Conservation (phyloP, 1,140 invertebrate genomes). For the Solenopsis fugax region DNA sequence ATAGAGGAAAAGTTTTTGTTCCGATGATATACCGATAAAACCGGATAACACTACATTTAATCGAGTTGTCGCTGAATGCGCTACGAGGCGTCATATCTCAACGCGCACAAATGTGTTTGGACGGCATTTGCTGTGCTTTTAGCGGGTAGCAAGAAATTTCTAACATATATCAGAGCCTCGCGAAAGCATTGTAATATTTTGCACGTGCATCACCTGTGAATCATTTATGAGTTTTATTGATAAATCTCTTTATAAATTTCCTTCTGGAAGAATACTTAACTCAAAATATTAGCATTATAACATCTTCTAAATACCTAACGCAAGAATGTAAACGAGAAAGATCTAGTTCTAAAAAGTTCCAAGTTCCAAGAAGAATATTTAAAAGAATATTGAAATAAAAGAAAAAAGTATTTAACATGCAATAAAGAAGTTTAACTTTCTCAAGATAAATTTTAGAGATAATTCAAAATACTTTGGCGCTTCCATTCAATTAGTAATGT, state of each 20-base stretch:
- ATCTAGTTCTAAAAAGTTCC: not conserved
- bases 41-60: constrained; percentile 40
- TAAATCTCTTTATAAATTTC: constrained; percentile 3
- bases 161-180: not conserved
- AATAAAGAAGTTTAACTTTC: not conserved
- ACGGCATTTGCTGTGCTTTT: constrained; percentile 11
- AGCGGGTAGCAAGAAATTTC: constrained; percentile 9
- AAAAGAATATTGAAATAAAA: not conserved
- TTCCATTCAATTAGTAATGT: not conserved
- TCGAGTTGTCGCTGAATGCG: constrained; percentile 29
- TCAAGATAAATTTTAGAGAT: not conserved
- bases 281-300: not conserved
- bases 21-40: constrained; percentile 36
- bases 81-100: constrained; percentile 15
- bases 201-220: not conserved
- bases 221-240: not conserved
- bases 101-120: not conserved
- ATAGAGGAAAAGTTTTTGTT: constrained; percentile 22
- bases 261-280: not conserved
- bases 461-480: not conserved
- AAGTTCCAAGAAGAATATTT: not conserved
- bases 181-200: not conserved
- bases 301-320: not conserved
- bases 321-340: not conserved
- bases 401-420: not conserved